phyloP scores from a whole-genome alignment of 2,888 invertebrate genomes.

The Drosophila neonasuta region DNA sequence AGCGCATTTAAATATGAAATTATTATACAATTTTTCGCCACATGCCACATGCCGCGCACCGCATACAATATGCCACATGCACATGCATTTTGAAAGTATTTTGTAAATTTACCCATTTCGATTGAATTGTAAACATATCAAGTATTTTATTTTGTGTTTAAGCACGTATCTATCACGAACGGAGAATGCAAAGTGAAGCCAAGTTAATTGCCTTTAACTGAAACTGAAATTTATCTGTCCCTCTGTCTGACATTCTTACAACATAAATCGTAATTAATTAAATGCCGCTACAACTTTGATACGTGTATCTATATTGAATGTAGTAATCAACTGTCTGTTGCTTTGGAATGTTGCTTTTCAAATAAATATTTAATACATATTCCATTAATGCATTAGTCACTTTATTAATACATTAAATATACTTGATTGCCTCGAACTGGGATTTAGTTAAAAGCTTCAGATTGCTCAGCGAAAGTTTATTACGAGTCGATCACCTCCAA shows the following conservation, averaged over 20 bases:
- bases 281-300: neutral
- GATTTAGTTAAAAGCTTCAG: neutral
- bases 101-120: conserved; percentile 42
- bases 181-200: conserved; percentile 2
- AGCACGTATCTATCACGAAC: conserved; percentile 39
- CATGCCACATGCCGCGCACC: conserved; percentile 1
- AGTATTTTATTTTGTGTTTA: conserved; percentile 15
- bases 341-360: conserved; percentile 1
- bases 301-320: conserved; percentile 9
- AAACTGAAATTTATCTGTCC: conserved; percentile 23
- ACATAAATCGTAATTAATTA: conserved; percentile 18
- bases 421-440: conserved; percentile 4
- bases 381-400: neutral
- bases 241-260: conserved; percentile 9
- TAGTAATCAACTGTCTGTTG: conserved; percentile 5
- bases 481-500: neutral
- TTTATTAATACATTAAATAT: conserved; percentile 2
- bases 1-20: conserved; percentile 66
- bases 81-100: conserved; percentile 59
- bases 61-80: conserved; percentile 9
- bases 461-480: neutral
- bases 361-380: neutral
- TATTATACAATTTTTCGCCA: conserved; percentile 64
- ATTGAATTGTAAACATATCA: neutral
- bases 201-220: conserved; percentile 22